Evolutionary conservation across 37 sponge, comb jelly and placozoan species (phyloP), one percentile per base, ranked within the genome.

Genomic region (Chondrosia reniformis): DNA sequence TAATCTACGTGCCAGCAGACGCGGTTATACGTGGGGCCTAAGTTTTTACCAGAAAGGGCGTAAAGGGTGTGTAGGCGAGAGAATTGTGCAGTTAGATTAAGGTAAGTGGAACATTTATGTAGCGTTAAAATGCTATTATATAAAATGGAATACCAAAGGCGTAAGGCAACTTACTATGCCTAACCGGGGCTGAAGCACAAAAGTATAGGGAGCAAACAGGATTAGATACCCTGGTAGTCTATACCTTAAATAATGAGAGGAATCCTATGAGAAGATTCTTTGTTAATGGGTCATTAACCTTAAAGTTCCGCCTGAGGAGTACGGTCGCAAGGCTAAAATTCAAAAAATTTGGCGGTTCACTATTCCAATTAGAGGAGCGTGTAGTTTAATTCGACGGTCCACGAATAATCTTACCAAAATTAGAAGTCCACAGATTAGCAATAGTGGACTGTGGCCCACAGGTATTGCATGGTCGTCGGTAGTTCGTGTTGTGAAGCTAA

Each of bases 331-430:
- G 84, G 80, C 80, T 91, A 80, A 86, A 91, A 91, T 81, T 85
- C 63, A 91, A 91, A 80, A 83, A 86, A 86, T 84, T 86, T 91
- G 92, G 88, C 87, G 92, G 92, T 91, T 91, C 92, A 86, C 81
- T 78, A 82, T 66, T 65, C 73, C 79, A 86, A 86, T 91, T 86
- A 91, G 92, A 91, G 92, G 92, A 86, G 87, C 87, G 87, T 83
- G 87, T 91, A 76, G 84, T 79, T 91, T 91, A 84, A 91, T 91
- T 79, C 92, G 87, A 91, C 84, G 43, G 55, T 91, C 75, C 84
- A 81, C 92, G 91, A 86, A 25, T 66, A 83, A 83, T 84, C 84
- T 90, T 89, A 89, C 90, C 90, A 81, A 77, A 85, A 81, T 79
- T 89, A 40, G 90, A 80, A 89, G 38, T 46, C 33, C 45, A 61